phyloP scores from a whole-genome alignment of 1,140 invertebrate species.

The Centruroides sculpturatus region DNA sequence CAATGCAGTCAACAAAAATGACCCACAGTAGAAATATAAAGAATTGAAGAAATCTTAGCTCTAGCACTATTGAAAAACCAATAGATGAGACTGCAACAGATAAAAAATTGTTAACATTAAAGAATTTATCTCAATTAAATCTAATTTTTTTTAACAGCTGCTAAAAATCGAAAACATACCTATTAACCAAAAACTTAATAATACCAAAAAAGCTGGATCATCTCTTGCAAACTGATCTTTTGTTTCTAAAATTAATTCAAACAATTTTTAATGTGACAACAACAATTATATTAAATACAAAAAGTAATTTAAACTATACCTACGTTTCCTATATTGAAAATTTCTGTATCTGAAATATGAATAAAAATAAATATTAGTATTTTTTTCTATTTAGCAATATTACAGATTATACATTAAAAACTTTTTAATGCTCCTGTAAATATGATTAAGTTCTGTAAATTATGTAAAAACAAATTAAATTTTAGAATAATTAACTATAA shows the following conservation, averaged over 20 bases:
- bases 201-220: slow-evolving; percentile 94
- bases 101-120: not conserved
- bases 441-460: too few species aligned
- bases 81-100: slow-evolving; percentile 56
- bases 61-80: slow-evolving; percentile 69
- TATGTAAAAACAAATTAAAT: too few species aligned
- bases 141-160: not conserved
- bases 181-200: slow-evolving; percentile 72
- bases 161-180: slow-evolving; percentile 40
- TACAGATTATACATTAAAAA: too few species aligned
- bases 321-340: slow-evolving; percentile 96
- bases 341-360: slow-evolving; percentile 50
- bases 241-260: slow-evolving; percentile 53
- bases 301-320: slow-evolving; percentile 27
- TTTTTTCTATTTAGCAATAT: too few species aligned
- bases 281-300: not conserved
- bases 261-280: too few species aligned
- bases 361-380: not conserved
- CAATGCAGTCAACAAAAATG: slow-evolving; percentile 87
- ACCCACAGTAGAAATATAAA: slow-evolving; percentile 80
- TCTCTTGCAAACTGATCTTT: slow-evolving; percentile 98
- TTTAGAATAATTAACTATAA: too few species aligned
- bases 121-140: too few species aligned
- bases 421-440: too few species aligned
- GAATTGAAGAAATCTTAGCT: slow-evolving; percentile 57